Evolutionary conservation across 2,888 invertebrate genomes (phyloP), one percentile per base, ranked within the genome.

Genomic region (Lydus trimaculatus): DNA sequence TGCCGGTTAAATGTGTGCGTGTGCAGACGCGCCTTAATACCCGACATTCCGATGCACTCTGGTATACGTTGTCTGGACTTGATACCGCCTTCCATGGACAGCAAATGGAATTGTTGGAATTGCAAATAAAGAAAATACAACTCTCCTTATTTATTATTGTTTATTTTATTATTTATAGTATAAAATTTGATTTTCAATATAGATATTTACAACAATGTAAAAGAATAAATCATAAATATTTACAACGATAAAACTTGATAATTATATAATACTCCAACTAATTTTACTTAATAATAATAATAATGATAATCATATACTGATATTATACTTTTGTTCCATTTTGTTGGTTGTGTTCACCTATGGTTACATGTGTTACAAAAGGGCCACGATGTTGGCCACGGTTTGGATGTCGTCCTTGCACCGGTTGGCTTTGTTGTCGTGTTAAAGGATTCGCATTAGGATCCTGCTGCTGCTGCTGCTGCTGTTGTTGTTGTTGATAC

Each of bases 331-430:
- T 84, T 60, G 85, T 85, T 72, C 85, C 85, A 68, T 83, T 83
- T 67, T 84, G 82, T 75, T 81, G 78, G 68, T 80, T 76, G 73
- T 87, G 86, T 70, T 89, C 89, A 6, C 89, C 87, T 72, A 90
- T 90, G 59, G 89, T 89, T 52, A 90, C 90, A 75, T 90, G 90
- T 0, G 90, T 90, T 2, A 90, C 86, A 74, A 90, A 90, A 0
- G 90, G 90, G 0, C 90, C 90, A 23, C 89, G 86, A 36, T 72
- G 71, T 48, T 70, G 76, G 23, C 70, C 65, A 5, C 67, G 31
- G 17, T 67, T 71, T 31, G 65, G 61, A 23, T 71, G 67, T 20
- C 71, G 59, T 9, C 71, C 71, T 65, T 58, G 71, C 59, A 66
- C 70, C 66, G 69, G 78, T 63, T 62, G 72, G 65, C 62, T 66